These are phyloP conservation scores for Acyrthosiphon pisum DNA, from an alignment of 1,140 invertebrate species.

Conservation along the genomic window DNA sequence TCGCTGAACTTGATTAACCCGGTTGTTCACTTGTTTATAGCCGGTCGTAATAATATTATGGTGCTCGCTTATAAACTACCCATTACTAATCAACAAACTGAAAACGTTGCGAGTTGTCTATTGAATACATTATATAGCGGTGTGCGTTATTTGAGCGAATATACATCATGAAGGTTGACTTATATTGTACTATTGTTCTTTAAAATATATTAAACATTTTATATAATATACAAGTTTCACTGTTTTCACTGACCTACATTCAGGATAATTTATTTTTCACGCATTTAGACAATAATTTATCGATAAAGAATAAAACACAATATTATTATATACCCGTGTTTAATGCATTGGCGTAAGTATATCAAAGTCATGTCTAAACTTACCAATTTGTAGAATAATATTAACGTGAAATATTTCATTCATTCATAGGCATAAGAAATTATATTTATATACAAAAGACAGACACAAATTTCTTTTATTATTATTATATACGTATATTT, in stretches of 20 bases:
- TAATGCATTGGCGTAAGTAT: background rate
- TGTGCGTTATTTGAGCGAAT: background rate
- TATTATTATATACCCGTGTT: background rate
- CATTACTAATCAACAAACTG: background rate
- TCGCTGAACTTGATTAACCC: background rate
- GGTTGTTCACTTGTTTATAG: background rate
- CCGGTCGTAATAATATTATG: background rate
- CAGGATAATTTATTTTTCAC: background rate
- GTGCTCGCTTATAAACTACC: background rate
- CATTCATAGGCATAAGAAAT: background rate
- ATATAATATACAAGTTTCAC: no score
- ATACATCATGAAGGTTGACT: background rate
- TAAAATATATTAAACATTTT: background rate
- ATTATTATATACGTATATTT: background rate
- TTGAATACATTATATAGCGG: background rate
- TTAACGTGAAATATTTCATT: background rate
- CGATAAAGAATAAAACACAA: background rate
- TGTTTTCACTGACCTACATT: background rate
- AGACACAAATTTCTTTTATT: background rate
- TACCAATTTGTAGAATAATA: background rate
- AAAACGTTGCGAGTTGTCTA: background rate
- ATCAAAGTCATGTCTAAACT: background rate
- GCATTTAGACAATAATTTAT: background rate
- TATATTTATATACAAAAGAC: background rate
- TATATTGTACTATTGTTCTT: background rate